Percentiles rank a stretch among this genome's conserved stretches.
These are phyloP conservation scores for Clistopyga incitator DNA, from an alignment of 2,888 invertebrate genomes.

Conservation along the genomic window DNA sequence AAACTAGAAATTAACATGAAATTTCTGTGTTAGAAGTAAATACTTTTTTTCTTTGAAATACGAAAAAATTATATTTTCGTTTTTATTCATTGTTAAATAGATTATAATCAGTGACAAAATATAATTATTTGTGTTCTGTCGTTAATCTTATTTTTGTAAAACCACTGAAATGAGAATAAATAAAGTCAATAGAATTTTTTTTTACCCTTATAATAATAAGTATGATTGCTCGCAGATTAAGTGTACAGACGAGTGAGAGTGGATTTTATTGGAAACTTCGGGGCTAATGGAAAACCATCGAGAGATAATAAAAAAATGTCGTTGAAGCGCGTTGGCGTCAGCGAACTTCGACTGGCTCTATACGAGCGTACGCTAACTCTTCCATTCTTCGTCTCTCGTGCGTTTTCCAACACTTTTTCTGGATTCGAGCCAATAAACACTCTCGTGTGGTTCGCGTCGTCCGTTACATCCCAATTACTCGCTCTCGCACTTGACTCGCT, in stretches of 20 bases:
- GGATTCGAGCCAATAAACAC: slow-evolving; percentile 59
- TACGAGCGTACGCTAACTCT: slow-evolving; percentile 28
- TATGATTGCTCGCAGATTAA: neutral
- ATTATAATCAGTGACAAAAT: no score
- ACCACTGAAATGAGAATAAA: neutral
- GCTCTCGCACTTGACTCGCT: slow-evolving; percentile 34
- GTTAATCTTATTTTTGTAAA: neutral
- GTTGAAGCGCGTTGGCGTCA: slow-evolving; percentile 32
- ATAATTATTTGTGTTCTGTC: neutral
- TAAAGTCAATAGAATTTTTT: neutral
- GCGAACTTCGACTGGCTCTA: slow-evolving; percentile 7
- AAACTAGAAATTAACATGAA: no score
- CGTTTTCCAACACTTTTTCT: slow-evolving; percentile 48
- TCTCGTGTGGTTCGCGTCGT: slow-evolving; percentile 48
- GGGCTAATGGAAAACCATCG: slow-evolving; percentile 33
- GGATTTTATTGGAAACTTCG: slow-evolving; percentile 10
- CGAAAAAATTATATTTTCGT: no score
- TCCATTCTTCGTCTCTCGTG: slow-evolving; percentile 14
- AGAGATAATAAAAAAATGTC: slow-evolving; percentile 36
- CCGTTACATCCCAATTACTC: slow-evolving; percentile 62
- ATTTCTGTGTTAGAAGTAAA: no score
- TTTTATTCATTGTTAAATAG: no score
- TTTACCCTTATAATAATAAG: neutral
- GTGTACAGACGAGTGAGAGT: neutral
- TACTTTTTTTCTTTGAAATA: no score